phyloP scores from a whole-genome alignment of 1,140 invertebrate genomes.

The Eriocheir sinensis region DNA sequence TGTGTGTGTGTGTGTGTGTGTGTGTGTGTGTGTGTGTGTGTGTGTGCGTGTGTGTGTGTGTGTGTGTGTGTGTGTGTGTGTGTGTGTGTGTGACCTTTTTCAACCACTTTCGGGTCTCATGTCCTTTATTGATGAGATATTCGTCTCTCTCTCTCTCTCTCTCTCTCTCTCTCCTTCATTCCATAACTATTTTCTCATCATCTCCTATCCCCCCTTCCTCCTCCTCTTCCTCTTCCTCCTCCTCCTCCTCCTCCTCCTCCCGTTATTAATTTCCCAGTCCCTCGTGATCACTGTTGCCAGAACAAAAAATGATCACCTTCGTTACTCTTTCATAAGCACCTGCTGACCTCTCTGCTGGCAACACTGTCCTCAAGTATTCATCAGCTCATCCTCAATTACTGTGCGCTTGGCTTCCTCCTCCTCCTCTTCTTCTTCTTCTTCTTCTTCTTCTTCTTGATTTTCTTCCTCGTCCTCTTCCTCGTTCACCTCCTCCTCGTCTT shows the following conservation, averaged over 20 bases:
- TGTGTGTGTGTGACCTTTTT: background rate
- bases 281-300: too few species aligned
- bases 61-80: conserved; percentile 7
- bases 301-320: too few species aligned
- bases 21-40: background rate
- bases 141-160: background rate
- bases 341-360: too few species aligned
- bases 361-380: too few species aligned
- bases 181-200: too few species aligned
- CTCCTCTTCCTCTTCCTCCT: too few species aligned
- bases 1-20: conserved; percentile 22
- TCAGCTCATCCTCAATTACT: too few species aligned
- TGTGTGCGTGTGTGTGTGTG: background rate
- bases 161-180: conserved; percentile 22
- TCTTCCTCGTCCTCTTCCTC: background rate
- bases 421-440: conserved; percentile 5
- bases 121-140: background rate
- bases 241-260: too few species aligned
- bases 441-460: too few species aligned
- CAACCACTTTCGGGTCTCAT: background rate
- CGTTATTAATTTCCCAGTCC: too few species aligned
- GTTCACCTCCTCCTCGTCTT: background rate
- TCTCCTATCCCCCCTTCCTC: too few species aligned
- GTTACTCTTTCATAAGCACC: too few species aligned
- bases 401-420: background rate